Evolutionary conservation across 2,113 vertebrate species (phyloP).

Genomic region (Monarcha castaneiventris): DNA sequence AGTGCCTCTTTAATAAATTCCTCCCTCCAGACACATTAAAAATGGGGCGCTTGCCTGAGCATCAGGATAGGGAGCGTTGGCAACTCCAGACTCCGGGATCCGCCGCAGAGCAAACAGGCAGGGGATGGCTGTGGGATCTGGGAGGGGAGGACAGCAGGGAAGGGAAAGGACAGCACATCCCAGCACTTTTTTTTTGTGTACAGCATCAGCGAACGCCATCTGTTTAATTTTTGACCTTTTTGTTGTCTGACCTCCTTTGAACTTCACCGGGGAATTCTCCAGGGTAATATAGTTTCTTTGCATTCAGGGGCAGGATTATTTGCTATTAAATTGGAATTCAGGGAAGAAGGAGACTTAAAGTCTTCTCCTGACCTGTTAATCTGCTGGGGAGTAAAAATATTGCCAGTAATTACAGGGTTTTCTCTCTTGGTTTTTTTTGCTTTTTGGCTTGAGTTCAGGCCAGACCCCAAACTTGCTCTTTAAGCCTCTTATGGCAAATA

Average conservation of each 20-base stretch:
- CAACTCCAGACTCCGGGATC: background rate
- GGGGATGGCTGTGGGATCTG: background rate
- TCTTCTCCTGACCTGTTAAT: slow-evolving; percentile 45
- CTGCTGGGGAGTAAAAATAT: background rate
- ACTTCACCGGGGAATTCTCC: slow-evolving; percentile 32
- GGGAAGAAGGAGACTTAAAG: slow-evolving; percentile 30
- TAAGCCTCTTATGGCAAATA: slow-evolving; percentile 21
- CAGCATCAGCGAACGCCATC: background rate
- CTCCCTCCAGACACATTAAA: slow-evolving; percentile 61
- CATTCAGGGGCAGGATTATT: slow-evolving; percentile 44
- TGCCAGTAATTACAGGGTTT: slow-evolving; percentile 14
- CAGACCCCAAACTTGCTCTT: slow-evolving; percentile 3
- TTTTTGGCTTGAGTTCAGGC: background rate
- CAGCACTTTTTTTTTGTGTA: background rate
- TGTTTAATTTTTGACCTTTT: slow-evolving; percentile 46
- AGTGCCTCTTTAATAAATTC: slow-evolving; percentile 64
- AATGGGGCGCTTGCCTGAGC: background rate
- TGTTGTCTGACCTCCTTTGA: slow-evolving; percentile 47
- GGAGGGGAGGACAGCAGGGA: background rate
- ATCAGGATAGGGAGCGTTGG: background rate
- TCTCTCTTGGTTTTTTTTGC: fast-evolving
- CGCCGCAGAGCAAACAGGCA: background rate
- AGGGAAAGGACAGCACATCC: background rate
- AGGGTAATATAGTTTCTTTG: slow-evolving; percentile 16
- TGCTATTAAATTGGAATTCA: slow-evolving; percentile 44